These are phyloP conservation scores for Smithornis capensis DNA, from an alignment of 2,113 vertebrate genomes.

Conservation along the genomic window DNA sequence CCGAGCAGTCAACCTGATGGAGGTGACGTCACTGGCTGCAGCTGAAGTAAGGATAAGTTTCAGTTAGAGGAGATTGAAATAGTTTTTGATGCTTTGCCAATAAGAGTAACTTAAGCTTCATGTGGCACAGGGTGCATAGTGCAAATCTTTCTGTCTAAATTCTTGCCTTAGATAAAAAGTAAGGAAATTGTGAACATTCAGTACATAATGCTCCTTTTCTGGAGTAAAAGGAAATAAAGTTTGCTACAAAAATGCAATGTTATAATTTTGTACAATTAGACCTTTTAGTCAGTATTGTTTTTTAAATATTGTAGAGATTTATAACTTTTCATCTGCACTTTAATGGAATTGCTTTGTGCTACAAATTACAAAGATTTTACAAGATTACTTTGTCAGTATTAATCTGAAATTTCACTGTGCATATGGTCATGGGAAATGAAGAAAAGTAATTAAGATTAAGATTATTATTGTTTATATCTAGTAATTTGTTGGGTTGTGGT, in stretches of 20 bases:
- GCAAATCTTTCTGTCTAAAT: slow-evolving; percentile 56
- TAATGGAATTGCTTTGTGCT: neutral
- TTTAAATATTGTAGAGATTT: neutral
- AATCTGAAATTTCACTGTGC: neutral
- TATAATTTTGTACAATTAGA: neutral
- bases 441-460: neutral
- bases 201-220: neutral
- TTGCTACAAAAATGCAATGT: neutral
- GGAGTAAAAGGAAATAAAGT: neutral
- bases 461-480: neutral
- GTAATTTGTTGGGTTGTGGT: neutral
- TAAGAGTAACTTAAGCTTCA: slow-evolving; percentile 74
- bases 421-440: neutral
- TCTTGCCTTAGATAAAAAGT: slow-evolving; percentile 38
- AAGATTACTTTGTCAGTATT: neutral
- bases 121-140: slow-evolving; percentile 72
- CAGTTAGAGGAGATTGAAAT: slow-evolving; percentile 80
- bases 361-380: neutral
- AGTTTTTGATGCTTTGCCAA: slow-evolving; percentile 79
- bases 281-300: neutral
- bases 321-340: neutral
- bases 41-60: slow-evolving; percentile 91
- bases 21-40: slow-evolving; percentile 94
- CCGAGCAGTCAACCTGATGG: slow-evolving; percentile 98
- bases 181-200: slow-evolving; percentile 8